These are phyloP conservation scores for Allolobophora icterica DNA, from an alignment of 2,888 invertebrate genomes.

Conservation along the genomic window DNA sequence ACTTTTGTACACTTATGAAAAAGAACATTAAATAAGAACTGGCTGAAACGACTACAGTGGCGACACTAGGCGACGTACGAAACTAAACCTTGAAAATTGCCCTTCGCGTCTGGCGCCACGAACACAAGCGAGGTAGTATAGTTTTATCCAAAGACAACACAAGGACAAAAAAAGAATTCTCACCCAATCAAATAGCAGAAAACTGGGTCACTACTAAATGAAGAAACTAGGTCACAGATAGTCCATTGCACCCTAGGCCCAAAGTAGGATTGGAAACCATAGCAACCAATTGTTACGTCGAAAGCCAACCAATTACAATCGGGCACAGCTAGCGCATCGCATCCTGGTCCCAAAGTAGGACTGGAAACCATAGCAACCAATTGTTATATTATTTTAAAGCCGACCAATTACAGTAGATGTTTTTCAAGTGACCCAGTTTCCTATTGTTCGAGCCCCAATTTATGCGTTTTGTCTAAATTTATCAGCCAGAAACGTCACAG, in stretches of 20 bases:
- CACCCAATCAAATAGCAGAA: neutral
- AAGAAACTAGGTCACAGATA: neutral
- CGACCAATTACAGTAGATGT: neutral
- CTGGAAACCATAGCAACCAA: constrained; percentile 5
- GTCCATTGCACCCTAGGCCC: neutral
- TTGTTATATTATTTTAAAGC: neutral
- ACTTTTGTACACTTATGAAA: neutral
- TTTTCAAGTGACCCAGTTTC: neutral
- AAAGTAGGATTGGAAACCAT: neutral
- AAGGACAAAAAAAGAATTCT: too few species aligned
- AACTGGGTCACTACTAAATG: neutral
- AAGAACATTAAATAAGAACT: constrained; percentile 6
- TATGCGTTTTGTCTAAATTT: neutral
- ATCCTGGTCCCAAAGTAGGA: neutral
- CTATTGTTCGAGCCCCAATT: neutral
- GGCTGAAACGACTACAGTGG: neutral
- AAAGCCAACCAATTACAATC: neutral
- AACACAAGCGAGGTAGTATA: neutral
- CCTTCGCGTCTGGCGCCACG: neutral
- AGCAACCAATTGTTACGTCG: neutral
- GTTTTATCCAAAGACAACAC: neutral
- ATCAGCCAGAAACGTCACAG: neutral
- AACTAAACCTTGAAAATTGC: neutral
- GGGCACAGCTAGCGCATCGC: neutral
- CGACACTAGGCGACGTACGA: neutral